Evolutionary conservation across 2,113 vertebrate genomes (phyloP), one percentile per base, ranked within the genome.

Genomic region (Barbus barbus): DNA sequence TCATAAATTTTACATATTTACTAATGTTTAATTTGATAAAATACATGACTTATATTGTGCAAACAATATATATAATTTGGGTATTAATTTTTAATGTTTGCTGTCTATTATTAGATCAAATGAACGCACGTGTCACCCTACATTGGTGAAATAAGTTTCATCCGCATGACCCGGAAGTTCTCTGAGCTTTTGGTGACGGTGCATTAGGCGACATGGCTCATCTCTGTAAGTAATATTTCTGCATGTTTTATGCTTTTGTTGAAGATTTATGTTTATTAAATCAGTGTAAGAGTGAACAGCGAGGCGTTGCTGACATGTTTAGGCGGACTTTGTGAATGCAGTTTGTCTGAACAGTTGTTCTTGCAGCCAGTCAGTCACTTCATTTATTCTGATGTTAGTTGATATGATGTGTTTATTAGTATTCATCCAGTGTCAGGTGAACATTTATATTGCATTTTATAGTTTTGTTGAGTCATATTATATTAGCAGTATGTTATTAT

Each of bases 171-270:
- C 91, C 93, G 94, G 94, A 94, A 94, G 89, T 26, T 92, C 75
- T 73, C 83, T 58, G 83, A 28, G 83, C 86, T 92, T 84, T 90
- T 89, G 93, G 92, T 94, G 93, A 94, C 93, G 94, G 91, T 94
- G 92, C 93, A 93, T 91, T 90, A 92, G 92, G 91, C 88, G 92
- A 94, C 91, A 95, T 95, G 94, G 92, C 94, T 84, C 91, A 89
- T 61, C 87, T 84, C 74, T 41, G 94, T 95, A 87, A 95, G 94
- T 93, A 48, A 78, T 78, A 89, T 48, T 1, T 61, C 41, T 33
- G 88, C 91, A 6, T 6, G 5, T 86, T 28, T 7, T 7, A 2
- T 78, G 33, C 2, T 46, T 9, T 20, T 53, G 16, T 81, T 14
- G 46, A 44, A 36, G 4, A 4, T 0, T 22, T 6, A 12, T 1